Base-by-base conservation (phyloP, 1,140 invertebrate genomes). In the Cyrtorhinus lividipennis region DNA sequence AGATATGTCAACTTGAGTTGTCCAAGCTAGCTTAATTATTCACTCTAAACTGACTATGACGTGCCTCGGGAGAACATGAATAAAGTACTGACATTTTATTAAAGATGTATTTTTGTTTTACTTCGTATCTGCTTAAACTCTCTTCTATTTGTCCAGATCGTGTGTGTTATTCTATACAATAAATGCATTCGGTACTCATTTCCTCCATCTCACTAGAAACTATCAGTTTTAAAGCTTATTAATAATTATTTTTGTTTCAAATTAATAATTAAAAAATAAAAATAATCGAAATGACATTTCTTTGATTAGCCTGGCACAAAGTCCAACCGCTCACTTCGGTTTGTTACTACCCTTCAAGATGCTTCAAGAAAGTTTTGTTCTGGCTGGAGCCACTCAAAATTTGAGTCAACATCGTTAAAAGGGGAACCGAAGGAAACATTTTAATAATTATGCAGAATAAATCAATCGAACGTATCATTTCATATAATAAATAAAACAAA, bases 121-220 rank as follows among this genome's bases (percentile, higher is more conserved):
- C n/a, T n/a, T n/a, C n/a, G n/a, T n/a, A n/a, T n/a, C n/a, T n/a
- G n/a, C n/a, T n/a, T n/a, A n/a, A n/a, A n/a, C n/a, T n/a, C n/a
- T n/a, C n/a, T n/a, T n/a, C n/a, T n/a, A n/a, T n/a, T n/a, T n/a
- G n/a, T n/a, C n/a, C n/a, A n/a, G n/a, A 38, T 38, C 30, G 30
- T 38, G 5, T 8, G 30, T 38, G 30, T 38, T 10, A 20, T 13
- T 53, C 48, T 53, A 53, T 53, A 53, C 48, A 53, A 22, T 53
- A 53, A 53, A 53, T 53, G 48, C 48, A 53, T 15, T 53, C 48
- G 48, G 48, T 53, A 53, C 48, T 53, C 48, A 53, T 13, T 5
- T 53, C 48, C 20, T 8, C 48, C 8, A 53, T 13, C 48, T 53
- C 20, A 53, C 8, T 53, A 53, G 5, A 53, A 53, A 53, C 20